Percentiles rank a stretch among this genome's conserved stretches.
Evolutionary conservation across 2,888 invertebrate species (phyloP).

Genomic region (Hyalella azteca): DNA sequence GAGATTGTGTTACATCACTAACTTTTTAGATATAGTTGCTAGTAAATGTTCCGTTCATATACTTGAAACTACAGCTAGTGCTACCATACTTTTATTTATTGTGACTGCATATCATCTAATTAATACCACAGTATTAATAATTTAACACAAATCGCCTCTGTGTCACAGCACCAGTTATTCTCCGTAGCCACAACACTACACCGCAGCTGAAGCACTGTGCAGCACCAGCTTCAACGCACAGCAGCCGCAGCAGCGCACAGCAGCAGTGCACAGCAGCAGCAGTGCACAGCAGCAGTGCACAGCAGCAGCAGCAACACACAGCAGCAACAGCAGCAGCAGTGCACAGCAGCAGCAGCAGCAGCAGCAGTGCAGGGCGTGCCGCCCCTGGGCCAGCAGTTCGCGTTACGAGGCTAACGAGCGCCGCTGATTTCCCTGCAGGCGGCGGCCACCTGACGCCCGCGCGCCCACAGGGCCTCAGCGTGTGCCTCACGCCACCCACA

Average conservation of each 20-base stretch:
- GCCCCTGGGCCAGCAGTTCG: neutral
- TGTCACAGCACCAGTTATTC: neutral
- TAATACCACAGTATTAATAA: no score
- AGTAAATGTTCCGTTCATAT: no score
- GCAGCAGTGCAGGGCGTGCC: neutral
- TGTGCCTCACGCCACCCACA: neutral
- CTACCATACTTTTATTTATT: no score
- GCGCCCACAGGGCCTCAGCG: neutral
- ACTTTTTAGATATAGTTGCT: no score
- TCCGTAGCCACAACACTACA: neutral
- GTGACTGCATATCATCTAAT: no score
- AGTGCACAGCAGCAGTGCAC: neutral
- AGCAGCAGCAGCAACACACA: neutral
- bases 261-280: neutral
- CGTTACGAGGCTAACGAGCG: neutral
- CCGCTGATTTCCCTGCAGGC: neutral
- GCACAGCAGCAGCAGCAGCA: neutral
- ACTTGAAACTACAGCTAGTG: no score
- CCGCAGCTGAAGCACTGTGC: neutral
- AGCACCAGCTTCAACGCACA: neutral
- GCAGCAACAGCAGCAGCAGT: neutral
- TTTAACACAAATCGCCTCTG: no score
- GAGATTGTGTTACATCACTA: no score
- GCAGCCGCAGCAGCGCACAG: neutral
- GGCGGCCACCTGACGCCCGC: neutral